Conservation (phyloP, 2,888 invertebrate species). For the Dascillus cervinus region DNA sequence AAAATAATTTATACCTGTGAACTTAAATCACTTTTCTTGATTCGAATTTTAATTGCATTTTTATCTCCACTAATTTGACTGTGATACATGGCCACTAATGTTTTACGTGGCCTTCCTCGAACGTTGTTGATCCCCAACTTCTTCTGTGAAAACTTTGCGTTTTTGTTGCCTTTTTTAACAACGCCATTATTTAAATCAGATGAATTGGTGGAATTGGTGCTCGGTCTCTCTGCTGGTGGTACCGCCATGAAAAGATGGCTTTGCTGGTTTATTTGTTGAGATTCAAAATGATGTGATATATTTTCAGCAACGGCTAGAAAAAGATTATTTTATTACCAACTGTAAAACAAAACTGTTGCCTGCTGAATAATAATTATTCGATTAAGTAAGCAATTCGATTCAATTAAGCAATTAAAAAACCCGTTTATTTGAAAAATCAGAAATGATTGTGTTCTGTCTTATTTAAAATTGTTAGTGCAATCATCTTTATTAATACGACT, state of each 20-base stretch:
- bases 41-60: slow-evolving; percentile 62
- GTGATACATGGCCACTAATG: slow-evolving; percentile 49
- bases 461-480: too few species aligned
- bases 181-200: slow-evolving; percentile 28
- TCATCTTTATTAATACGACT: too few species aligned
- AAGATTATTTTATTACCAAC: too few species aligned
- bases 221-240: slow-evolving; percentile 2
- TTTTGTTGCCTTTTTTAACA: slow-evolving; percentile 19
- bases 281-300: too few species aligned
- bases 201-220: slow-evolving; percentile 7
- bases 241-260: slow-evolving; percentile 1
- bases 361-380: too few species aligned
- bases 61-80: slow-evolving; percentile 57
- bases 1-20: slow-evolving; percentile 30
- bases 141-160: slow-evolving; percentile 13
- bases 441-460: too few species aligned
- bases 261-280: too few species aligned
- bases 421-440: too few species aligned
- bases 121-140: slow-evolving; percentile 29
- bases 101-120: slow-evolving; percentile 43
- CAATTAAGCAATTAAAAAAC: too few species aligned
- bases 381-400: too few species aligned
- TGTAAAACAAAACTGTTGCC: too few species aligned
- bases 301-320: too few species aligned
- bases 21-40: slow-evolving; percentile 51